phyloP scores from a whole-genome alignment of 2,888 invertebrate species.

The Synergus itoensis region DNA sequence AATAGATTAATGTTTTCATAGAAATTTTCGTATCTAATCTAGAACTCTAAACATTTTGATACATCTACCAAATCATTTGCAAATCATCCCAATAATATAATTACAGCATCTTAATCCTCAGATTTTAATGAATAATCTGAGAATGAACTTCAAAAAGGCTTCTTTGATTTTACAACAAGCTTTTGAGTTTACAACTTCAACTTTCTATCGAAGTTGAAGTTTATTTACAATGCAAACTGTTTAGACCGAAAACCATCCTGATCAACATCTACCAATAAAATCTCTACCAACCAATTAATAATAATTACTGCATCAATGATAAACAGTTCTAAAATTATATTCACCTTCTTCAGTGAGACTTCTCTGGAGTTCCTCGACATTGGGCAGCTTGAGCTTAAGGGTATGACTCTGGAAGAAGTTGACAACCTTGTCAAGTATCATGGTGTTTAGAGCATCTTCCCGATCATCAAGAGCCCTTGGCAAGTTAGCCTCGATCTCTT shows the following conservation, averaged over 20 bases:
- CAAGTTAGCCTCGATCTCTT: constrained; percentile 85
- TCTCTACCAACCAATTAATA: not conserved
- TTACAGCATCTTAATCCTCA: not conserved
- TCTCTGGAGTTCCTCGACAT: constrained; percentile 82
- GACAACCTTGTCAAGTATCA: constrained; percentile 87
- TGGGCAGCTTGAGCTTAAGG: constrained; percentile 89
- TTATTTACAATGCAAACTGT: not conserved
- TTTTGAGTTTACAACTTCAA: too few species aligned
- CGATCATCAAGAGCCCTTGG: constrained; percentile 87
- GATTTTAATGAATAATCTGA: not conserved
- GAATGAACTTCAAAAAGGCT: not conserved
- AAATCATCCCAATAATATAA: too few species aligned
- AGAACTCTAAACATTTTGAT: not conserved
- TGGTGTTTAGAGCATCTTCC: constrained; percentile 85
- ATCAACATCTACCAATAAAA: not conserved
- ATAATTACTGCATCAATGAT: not conserved
- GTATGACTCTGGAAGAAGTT: constrained; percentile 89
- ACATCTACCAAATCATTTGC: too few species aligned
- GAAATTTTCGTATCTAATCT: too few species aligned
- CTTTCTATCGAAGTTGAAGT: not conserved
- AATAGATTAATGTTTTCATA: too few species aligned
- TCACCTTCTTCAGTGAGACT: constrained; percentile 81
- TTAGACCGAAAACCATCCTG: not conserved
- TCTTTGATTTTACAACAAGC: not conserved
- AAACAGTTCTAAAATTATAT: constrained; percentile 20